Evolutionary conservation across 2,113 vertebrate genomes (phyloP).

Genomic region (Hyperopisus bebe): DNA sequence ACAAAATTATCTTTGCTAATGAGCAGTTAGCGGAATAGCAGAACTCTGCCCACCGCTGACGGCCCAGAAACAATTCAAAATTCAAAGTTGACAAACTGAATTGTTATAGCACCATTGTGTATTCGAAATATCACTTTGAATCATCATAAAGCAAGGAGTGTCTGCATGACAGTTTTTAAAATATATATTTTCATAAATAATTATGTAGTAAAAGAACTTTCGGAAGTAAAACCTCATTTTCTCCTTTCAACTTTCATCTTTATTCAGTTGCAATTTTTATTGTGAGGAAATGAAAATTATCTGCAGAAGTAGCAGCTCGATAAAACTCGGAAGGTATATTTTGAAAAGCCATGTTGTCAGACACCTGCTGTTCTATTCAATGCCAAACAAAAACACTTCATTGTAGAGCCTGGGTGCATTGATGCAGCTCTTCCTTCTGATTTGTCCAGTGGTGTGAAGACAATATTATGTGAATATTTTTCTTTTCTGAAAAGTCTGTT

Average conservation of each 20-base stretch:
- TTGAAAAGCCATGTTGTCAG: background rate
- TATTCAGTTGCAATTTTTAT: background rate
- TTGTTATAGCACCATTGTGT: background rate
- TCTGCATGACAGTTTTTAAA: background rate
- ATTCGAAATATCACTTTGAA: background rate
- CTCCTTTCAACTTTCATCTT: background rate
- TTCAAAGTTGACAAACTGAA: background rate
- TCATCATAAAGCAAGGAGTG: background rate
- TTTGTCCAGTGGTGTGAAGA: background rate
- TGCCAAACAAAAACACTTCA: background rate
- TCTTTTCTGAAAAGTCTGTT: background rate
- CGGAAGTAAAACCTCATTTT: background rate
- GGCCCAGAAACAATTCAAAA: background rate
- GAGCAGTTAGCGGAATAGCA: background rate
- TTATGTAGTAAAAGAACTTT: background rate
- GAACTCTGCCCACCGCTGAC: background rate
- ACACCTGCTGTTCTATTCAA: background rate
- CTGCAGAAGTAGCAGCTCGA: background rate
- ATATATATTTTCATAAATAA: background rate
- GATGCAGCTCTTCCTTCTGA: background rate
- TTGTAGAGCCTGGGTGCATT: background rate
- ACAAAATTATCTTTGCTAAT: background rate
- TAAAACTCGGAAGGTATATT: background rate
- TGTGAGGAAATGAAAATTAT: background rate
- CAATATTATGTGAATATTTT: background rate